Base-by-base conservation (phyloP, 2,888 invertebrate species). In the Horisme vitalbata region DNA sequence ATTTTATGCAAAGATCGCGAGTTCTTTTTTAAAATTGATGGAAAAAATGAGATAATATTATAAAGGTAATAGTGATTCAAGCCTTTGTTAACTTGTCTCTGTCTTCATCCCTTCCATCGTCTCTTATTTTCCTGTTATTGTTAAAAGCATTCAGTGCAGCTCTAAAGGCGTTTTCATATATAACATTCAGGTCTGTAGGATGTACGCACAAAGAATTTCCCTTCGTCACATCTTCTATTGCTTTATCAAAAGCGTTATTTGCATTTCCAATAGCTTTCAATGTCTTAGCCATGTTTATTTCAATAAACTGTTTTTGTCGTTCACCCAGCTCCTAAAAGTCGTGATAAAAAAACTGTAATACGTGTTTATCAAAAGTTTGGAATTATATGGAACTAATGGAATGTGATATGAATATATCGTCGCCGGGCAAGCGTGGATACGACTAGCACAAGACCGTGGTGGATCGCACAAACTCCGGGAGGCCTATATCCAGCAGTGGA, bases 281-380 rank as follows among this genome's bases (percentile, higher is more conserved):
- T 6, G 49, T 46, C 31, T 53, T 53, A 4, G 33, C 20, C 12
- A 10, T 28, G 20, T 53, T 53, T 33, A 44, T 46, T 20, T 43
- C 46, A 11, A 50, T 13, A 8, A 27, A 53, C 8, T 44, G 41
- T 4, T 41, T 43, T 12, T 28, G 11, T 11, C 33, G 39, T 5
- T 37, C 30, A 1, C 11, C 26, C 2, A 53, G 41, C 9, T 36
- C 48, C 48, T 49, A 21, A 3, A 39, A 32, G 13, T 8, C 10
- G 3, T 15, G 15, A 26, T 10, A 10, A 26, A 5, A n/a, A n/a
- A n/a, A n/a, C n/a, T n/a, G n/a, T n/a, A n/a, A n/a, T n/a, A n/a
- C n/a, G n/a, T n/a, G n/a, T n/a, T n/a, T n/a, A n/a, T n/a, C n/a
- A n/a, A n/a, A n/a, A n/a, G n/a, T n/a, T n/a, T n/a, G n/a, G n/a